These are phyloP conservation scores for Drosophila aff. DNA, from an alignment of 1,140 invertebrate species.

Conservation along the genomic window DNA sequence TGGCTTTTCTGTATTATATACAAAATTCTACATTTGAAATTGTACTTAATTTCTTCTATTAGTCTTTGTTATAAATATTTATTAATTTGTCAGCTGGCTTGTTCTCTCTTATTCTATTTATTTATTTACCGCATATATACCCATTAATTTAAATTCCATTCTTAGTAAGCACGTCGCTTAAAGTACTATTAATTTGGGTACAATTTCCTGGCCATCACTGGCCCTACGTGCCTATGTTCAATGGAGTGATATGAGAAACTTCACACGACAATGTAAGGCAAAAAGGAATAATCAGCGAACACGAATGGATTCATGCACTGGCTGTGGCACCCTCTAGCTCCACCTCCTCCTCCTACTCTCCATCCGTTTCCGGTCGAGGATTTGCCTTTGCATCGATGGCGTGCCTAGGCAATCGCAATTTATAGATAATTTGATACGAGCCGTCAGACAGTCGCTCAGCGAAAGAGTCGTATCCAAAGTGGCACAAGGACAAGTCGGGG, in stretches of 20 bases:
- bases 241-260: slow-evolving; percentile 73
- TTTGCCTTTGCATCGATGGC: slow-evolving; percentile 55
- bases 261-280: slow-evolving; percentile 61
- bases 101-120: too few relatives aligned
- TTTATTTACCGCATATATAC: not conserved
- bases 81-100: not conserved
- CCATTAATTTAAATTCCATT: not conserved
- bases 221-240: slow-evolving; percentile 27
- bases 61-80: not conserved
- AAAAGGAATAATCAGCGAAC: slow-evolving; percentile 55
- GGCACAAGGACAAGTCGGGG: slow-evolving; percentile 69
- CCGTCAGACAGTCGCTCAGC: slow-evolving; percentile 58
- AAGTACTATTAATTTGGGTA: slow-evolving; percentile 12
- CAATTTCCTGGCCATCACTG: slow-evolving; percentile 12
- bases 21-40: not conserved
- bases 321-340: not conserved
- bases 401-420: slow-evolving; percentile 71
- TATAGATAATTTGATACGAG: slow-evolving; percentile 79
- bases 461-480: slow-evolving; percentile 51
- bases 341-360: not conserved
- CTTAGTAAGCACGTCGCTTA: not conserved
- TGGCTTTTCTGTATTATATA: not conserved
- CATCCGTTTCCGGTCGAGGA: slow-evolving; percentile 8
- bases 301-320: slow-evolving; percentile 43
- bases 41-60: not conserved